Percentiles rank a stretch among this genome's conserved stretches.
phyloP scores from a whole-genome alignment of 2,113 vertebrate species.

The Cercocebus atys region DNA sequence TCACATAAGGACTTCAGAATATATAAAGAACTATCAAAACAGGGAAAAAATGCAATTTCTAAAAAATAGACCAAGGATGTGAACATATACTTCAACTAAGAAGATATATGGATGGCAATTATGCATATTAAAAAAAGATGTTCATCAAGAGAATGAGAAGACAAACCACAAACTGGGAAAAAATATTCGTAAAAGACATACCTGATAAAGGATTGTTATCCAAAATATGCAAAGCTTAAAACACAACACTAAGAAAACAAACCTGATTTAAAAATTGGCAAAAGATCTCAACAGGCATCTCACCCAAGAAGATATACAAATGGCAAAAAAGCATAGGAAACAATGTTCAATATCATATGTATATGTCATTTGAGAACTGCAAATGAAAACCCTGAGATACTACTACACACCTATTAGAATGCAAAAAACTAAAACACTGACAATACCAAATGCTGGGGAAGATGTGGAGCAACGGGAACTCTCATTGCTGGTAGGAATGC shows the following conservation, averaged over 20 bases:
- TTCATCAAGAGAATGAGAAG: not conserved
- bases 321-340: not conserved
- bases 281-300: not conserved
- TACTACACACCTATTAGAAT: not conserved
- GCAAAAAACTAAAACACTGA: not conserved
- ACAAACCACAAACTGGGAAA: not conserved
- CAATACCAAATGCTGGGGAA: not conserved
- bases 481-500: not conserved
- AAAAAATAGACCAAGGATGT: not conserved
- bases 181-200: not conserved
- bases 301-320: not conserved
- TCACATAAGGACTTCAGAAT: not conserved
- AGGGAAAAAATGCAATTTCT: not conserved
- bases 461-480: not conserved
- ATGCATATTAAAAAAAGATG: not conserved
- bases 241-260: not conserved
- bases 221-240: not conserved
- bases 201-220: not conserved
- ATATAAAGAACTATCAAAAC: not conserved
- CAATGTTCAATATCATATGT: not conserved
- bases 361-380: not conserved
- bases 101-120: not conserved
- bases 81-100: not conserved
- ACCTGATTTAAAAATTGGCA: not conserved
- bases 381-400: not conserved